phyloP scores from a whole-genome alignment of 2,888 invertebrate species.

The Tiphia femorata region DNA sequence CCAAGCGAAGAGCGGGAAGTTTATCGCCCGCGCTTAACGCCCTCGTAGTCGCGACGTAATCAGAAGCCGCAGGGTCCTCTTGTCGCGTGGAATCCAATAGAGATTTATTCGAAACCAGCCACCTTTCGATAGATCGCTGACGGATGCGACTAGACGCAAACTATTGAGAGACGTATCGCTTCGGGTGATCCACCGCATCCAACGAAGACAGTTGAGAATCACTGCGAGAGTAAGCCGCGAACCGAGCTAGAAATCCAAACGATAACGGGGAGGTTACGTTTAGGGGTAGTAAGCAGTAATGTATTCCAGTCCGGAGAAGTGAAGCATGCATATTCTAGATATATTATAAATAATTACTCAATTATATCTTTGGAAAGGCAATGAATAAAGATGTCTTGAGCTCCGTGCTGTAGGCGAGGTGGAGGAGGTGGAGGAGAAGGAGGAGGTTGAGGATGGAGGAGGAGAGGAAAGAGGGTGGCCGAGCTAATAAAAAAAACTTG shows the following conservation, averaged over 20 bases:
- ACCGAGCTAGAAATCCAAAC: slow-evolving; percentile 63
- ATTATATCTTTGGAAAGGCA: slow-evolving; percentile 69
- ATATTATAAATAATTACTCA: slow-evolving; percentile 70
- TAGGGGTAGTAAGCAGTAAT: slow-evolving; percentile 67
- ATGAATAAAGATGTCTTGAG: slow-evolving; percentile 69
- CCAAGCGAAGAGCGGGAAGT: slow-evolving; percentile 34
- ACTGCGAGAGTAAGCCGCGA: slow-evolving; percentile 41
- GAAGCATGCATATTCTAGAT: slow-evolving; percentile 70
- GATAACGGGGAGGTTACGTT: slow-evolving; percentile 65
- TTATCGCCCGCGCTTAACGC: too few species aligned
- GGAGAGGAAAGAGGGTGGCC: slow-evolving; percentile 38
- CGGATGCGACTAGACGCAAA: too few species aligned
- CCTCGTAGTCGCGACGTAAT: too few species aligned
- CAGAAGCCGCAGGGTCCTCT: slow-evolving; percentile 38
- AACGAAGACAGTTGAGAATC: slow-evolving; percentile 49
- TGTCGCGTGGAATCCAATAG: too few species aligned
- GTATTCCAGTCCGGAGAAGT: slow-evolving; percentile 67
- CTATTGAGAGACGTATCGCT: not conserved
- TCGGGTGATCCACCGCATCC: not conserved
- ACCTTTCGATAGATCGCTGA: too few species aligned
- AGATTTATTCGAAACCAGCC: too few species aligned
- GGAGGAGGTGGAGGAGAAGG: slow-evolving; percentile 41
- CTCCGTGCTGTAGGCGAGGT: slow-evolving; percentile 52
- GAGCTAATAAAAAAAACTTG: slow-evolving; percentile 66
- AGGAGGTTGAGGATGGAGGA: slow-evolving; percentile 12